phyloP scores from a whole-genome alignment of 2,888 invertebrate genomes.

The Stegophylla sp. region DNA sequence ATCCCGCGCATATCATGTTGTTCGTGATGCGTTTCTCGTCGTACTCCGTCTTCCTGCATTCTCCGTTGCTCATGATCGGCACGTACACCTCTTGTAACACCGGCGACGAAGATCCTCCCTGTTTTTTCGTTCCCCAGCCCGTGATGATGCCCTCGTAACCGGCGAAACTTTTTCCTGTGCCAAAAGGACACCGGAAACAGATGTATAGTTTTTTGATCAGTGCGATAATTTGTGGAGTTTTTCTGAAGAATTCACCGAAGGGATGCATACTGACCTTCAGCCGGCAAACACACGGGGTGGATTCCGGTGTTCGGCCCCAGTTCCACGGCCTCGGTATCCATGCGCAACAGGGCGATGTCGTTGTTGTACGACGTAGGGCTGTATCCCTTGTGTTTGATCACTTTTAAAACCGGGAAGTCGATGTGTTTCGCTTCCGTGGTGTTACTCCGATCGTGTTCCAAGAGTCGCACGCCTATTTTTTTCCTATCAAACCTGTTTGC shows the following conservation, averaged over 20 bases:
- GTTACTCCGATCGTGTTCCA: constrained; percentile 76
- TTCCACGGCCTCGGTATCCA: constrained; percentile 68
- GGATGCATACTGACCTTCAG: no score
- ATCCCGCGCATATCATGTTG: constrained; percentile 83
- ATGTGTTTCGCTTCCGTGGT: constrained; percentile 70
- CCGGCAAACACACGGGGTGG: constrained; percentile 81
- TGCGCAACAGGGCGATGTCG: constrained; percentile 79
- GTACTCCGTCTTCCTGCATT: constrained; percentile 75
- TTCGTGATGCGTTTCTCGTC: constrained; percentile 74
- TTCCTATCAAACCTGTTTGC: constrained; percentile 69
- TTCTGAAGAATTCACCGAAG: no score
- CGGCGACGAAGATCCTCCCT: constrained; percentile 66
- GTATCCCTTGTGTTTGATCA: constrained; percentile 76
- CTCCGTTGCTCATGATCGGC: constrained; percentile 74
- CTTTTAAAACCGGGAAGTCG: constrained; percentile 67
- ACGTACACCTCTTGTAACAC: constrained; percentile 76
- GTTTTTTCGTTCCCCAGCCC: constrained; percentile 63
- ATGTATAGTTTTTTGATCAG: neutral
- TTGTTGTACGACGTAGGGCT: constrained; percentile 79
- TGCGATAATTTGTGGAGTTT: no score
- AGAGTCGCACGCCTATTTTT: constrained; percentile 71
- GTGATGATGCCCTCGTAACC: constrained; percentile 62
- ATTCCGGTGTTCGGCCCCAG: constrained; percentile 63
- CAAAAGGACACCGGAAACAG: neutral
- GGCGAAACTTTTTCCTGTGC: constrained; percentile 62